phyloP scores from a whole-genome alignment of 2,113 vertebrate species.

The Emydocephalus ijimae region DNA sequence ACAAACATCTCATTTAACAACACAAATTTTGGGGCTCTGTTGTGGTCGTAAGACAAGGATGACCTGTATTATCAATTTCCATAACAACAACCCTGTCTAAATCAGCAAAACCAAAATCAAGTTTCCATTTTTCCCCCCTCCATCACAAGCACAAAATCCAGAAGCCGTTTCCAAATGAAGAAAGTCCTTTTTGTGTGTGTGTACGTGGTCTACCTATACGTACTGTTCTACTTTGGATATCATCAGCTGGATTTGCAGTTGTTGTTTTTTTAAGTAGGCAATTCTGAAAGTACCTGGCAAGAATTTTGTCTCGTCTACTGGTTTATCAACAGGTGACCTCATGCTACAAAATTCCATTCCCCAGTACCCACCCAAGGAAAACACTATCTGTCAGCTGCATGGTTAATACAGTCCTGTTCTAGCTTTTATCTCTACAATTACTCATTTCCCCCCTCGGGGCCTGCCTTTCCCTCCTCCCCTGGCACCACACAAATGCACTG shows the following conservation, averaged over 20 bases:
- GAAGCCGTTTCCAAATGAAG: neutral
- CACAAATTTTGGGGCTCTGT: too few species aligned
- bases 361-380: constrained; percentile 60
- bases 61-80: neutral
- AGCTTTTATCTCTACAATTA: constrained; percentile 67
- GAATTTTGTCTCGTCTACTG: constrained; percentile 40
- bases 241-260: neutral
- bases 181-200: neutral
- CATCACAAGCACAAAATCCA: neutral
- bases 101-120: neutral
- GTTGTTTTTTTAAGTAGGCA: neutral
- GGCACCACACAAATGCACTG: neutral
- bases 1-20: too few species aligned
- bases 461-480: constrained; percentile 56
- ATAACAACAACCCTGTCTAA: neutral
- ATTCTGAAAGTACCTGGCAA: constrained; percentile 37
- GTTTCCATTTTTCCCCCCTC: neutral
- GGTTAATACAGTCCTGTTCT: constrained; percentile 61
- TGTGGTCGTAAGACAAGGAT: too few species aligned
- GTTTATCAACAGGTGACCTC: constrained; percentile 62
- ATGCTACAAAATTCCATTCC: constrained; percentile 50
- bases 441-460: constrained; percentile 58
- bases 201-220: neutral
- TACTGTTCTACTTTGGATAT: neutral
- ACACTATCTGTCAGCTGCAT: constrained; percentile 59